phyloP scores from a whole-genome alignment of 2,888 invertebrate species.

The Sphaerophoria rueppellii region DNA sequence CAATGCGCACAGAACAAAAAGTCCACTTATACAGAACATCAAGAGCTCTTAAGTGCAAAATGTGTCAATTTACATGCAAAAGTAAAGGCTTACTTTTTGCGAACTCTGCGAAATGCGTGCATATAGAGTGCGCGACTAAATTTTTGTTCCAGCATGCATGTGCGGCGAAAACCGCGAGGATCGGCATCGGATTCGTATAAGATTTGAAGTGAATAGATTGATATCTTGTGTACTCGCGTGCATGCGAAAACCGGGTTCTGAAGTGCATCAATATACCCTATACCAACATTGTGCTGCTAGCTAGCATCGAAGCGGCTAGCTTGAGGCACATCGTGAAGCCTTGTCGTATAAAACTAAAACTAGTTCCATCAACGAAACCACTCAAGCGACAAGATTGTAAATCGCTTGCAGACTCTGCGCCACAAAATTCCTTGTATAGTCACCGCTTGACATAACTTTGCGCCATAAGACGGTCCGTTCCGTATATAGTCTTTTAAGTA shows the following conservation, averaged over 20 bases:
- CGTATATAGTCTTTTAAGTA: too few species aligned
- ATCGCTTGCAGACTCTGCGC: constrained; percentile 45
- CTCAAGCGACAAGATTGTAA: constrained; percentile 67
- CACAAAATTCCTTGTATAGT: constrained; percentile 53
- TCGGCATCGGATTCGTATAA: constrained; percentile 36
- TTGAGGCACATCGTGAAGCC: constrained; percentile 10
- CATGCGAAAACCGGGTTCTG: constrained; percentile 24
- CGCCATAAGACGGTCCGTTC: background rate
- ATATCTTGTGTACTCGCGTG: constrained; percentile 46
- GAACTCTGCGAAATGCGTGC: constrained; percentile 26
- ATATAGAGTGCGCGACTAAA: constrained; percentile 41
- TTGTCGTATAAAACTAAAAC: constrained; percentile 31
- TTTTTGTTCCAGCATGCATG: background rate
- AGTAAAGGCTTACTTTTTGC: constrained; percentile 20
- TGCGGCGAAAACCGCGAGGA: background rate
- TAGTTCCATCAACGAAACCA: constrained; percentile 66
- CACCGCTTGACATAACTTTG: constrained; percentile 51
- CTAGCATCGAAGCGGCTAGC: background rate
- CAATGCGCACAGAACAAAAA: background rate
- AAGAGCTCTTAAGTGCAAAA: constrained; percentile 60
- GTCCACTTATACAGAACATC: background rate
- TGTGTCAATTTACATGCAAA: constrained; percentile 70
- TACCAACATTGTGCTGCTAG: too few species aligned
- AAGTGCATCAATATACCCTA: background rate
- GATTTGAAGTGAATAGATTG: constrained; percentile 41